Evolutionary conservation across 2,113 vertebrate genomes (phyloP), one percentile per base, ranked within the genome.

Genomic region (Cyanoramphus novaezelandiae): DNA sequence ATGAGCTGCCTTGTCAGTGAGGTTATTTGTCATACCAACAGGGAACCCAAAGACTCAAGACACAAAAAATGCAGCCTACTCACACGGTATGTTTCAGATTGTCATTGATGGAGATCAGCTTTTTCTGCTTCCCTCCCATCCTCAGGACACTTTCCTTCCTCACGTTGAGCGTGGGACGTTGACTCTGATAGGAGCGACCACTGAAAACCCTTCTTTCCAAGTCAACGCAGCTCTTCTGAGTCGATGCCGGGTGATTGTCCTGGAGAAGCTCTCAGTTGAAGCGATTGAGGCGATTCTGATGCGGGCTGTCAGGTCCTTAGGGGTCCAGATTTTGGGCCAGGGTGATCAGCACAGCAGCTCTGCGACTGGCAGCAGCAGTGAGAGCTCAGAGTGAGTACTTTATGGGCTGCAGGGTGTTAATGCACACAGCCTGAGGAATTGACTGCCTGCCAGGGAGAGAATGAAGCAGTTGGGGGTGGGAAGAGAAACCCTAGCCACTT

Each of bases 191-290:
- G 99, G 99, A 59, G 99, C 99, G 0, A 99, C 99, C 72, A 99
- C 99, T 2, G 99, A 99, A 96, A 99, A 99, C 96, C 99, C 99
- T 59, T 99, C 99, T 88, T 99, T 99, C 97, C 99, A 99, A 97
- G 99, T 99, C 90, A 99, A 99, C 2, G 98, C 98, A 0, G 99
- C 99, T 35, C 98, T 99, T 55, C 98, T 99, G 90, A 99, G 99
- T 97, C 98, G 99, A 4, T 99, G 99, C 93, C 98, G 98, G 17
- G 99, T 99, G 94, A 98, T 99, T 19, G 99, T 99, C 65, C 98
- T 99, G 88, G 99, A 99, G 97, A 99, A 98, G 94, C 98, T 98
- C 35, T 98, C 98, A 0, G 99, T 98, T n/a, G 98, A 99, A 80
- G 99, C 99, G 0, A 98, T 99, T 99, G 97, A 98, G 91, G 97